Evolutionary conservation across 2,888 invertebrate genomes (phyloP), one percentile per base, ranked within the genome.

Genomic region (Periphyllus acericola): DNA sequence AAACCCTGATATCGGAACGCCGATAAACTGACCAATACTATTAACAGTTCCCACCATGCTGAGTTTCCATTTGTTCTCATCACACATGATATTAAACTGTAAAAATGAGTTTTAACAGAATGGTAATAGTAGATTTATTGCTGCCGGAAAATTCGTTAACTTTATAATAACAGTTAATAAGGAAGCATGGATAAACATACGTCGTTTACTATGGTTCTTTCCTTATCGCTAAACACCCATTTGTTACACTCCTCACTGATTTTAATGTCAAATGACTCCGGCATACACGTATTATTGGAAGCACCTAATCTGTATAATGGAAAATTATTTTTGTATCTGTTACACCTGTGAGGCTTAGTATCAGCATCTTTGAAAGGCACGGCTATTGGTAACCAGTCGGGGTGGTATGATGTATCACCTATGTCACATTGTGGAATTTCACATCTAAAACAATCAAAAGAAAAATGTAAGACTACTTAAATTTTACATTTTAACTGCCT

Each of bases 31-130:
- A 34, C 95, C 96, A 79, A 95, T 91, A 91, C 95, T 95, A 91
- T 95, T 95, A 9, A 95, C 92, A 2, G 96, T 95, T 17, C 96
- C 96, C 68, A 96, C 94, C 90, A 96, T 91, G 0, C 95, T 94
- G 88, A 95, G 91, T 91, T 95, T 95, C 96, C 96, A 96, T 89
- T 94, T 91, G 89, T 93, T 92, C 89, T 94, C 93, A 89, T 94
- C 92, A 90, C 95, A 95, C 79, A 94, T 94, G 87, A 95, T 91
- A 90, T 93, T 92, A 91, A 94, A 95, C 95, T 95, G 55, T 89
- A 79, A 83, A 60, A 60, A 60, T 25, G 4, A 60, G 25, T 60
- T 60, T 60, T 25, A 21, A 60, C 4, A 0, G 25, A 21, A 60
- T 25, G 25, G 60, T 60, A 60, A 25, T 25, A 25, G 60, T 60